A percentile compares a stretch with the other conserved stretches of the same genome.
Evolutionary conservation across 2,888 invertebrate species (phyloP).

Genomic region (Nasonovia ribisnigri): DNA sequence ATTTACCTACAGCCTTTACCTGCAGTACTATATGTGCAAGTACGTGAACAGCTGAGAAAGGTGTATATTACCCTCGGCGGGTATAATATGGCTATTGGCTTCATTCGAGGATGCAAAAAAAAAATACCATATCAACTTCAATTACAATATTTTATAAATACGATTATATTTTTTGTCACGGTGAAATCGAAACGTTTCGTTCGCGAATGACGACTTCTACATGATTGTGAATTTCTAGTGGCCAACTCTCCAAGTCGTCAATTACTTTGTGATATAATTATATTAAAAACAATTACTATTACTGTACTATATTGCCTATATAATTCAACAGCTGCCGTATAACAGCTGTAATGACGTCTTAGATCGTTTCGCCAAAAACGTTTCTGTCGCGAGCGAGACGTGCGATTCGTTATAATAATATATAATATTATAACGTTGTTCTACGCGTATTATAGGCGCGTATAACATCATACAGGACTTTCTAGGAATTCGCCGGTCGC

Average conservation of each 20-base stretch:
- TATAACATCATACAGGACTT: neutral
- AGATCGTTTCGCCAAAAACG: neutral
- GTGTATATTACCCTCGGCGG: neutral
- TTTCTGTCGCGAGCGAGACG: neutral
- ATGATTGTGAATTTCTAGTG: neutral
- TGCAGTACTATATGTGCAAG: too few species aligned
- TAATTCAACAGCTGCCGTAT: neutral
- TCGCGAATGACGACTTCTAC: neutral
- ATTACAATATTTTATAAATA: neutral
- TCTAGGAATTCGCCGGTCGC: neutral
- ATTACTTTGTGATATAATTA: neutral
- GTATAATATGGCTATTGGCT: neutral
- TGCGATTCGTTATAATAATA: neutral
- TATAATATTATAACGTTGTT: neutral
- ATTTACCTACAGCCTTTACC: neutral
- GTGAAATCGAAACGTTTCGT: neutral
- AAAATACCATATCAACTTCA: neutral
- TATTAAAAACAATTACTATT: neutral
- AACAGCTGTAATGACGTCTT: neutral
- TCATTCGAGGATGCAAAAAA: neutral
- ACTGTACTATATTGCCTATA: neutral
- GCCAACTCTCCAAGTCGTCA: neutral
- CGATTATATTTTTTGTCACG: neutral
- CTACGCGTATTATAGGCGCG: too few species aligned
- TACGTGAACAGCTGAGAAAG: neutral